Evolutionary conservation across 2,888 invertebrate genomes (phyloP), one percentile per base, ranked within the genome.

Genomic region (Napeogenes inachia): DNA sequence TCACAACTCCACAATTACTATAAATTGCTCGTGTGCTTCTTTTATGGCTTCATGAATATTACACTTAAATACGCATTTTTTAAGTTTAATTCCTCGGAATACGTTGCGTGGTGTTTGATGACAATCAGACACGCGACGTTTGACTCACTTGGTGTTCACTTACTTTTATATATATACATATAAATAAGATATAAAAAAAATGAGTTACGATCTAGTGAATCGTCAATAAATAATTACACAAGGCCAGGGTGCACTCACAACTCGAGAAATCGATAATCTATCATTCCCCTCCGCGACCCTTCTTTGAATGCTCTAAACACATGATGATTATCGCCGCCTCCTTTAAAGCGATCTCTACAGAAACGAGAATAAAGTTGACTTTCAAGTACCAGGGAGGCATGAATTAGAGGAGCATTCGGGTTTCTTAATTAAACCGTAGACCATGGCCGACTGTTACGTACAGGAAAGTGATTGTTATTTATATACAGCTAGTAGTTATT

Each of bases 1-100:
- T 87, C 78, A 80, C 76, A 70, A 71, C 75, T 76, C 73, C 75
- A 77, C 77, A 79, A 82, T 84, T 80, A 79, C 77, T 74, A 74
- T 79, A 73, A 76, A 76, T 74, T 74, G 73, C 61, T 56, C 56
- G 54, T 57, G 60, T 56, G 56, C 60, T 66, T 68, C 67, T 73
- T 74, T 74, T 75, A 73, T 72, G 68, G 65, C 70, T 70, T 72
- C 68, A 72, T 75, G 73, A 75, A 77, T 72, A 74, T 75, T 73
- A 42, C 72, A 70, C 70, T 45, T 53, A 47, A 60, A 45, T 62
- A 65, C 62, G 54, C 62, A 57, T 58, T 59, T 63, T 62, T 46
- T 62, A 42, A 61, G 57, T 62, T 60, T 32, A 57, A 64, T 67
- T 65, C 56, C 46, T 33, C 58, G 46, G 46, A 62, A 45, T 38